Conservation (phyloP, 2,797 vertebrate genomes). For the Pelodytes ibericus region DNA sequence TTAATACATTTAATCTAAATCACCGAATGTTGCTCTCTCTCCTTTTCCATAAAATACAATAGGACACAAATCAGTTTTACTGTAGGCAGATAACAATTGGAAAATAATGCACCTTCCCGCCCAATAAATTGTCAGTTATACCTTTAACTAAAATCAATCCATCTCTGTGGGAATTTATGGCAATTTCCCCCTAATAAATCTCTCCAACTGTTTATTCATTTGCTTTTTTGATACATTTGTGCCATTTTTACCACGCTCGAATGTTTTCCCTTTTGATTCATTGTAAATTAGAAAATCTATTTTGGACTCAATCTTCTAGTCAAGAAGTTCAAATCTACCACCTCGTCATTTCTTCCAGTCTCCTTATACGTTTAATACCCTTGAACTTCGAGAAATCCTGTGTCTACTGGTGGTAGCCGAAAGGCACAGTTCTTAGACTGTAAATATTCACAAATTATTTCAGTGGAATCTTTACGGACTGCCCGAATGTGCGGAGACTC, state of each 20-base stretch:
- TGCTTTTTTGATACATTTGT: slow-evolving; percentile 98
- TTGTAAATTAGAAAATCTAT: slow-evolving; percentile 98
- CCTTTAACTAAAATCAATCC: slow-evolving; percentile 99
- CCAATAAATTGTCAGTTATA: slow-evolving; percentile 99
- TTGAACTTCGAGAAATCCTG: slow-evolving; percentile 72
- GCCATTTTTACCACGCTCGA: slow-evolving; percentile 96
- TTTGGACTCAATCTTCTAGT: slow-evolving; percentile 94
- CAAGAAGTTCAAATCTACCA: slow-evolving; percentile 91
- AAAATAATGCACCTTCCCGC: slow-evolving; percentile 99
- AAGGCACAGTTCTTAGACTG: too few relatives aligned
- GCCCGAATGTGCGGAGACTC: too few relatives aligned
- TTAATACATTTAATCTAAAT: slow-evolving; percentile 99
- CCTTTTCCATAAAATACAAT: slow-evolving; percentile 99
- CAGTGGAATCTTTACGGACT: too few relatives aligned
- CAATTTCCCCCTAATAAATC: slow-evolving; percentile 96
- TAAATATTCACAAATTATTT: too few relatives aligned
- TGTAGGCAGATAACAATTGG: slow-evolving; percentile 97
- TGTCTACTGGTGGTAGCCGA: neutral
- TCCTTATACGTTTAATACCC: slow-evolving; percentile 79
- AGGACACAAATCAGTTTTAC: slow-evolving; percentile 99
- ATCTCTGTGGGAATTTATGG: slow-evolving; percentile 96
- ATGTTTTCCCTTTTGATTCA: slow-evolving; percentile 92
- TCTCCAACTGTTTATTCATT: slow-evolving; percentile 99
- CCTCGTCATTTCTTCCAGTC: slow-evolving; percentile 69
- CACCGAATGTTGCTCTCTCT: slow-evolving; percentile 95